Percentiles rank a stretch among this genome's conserved stretches.
Conservation (phyloP, 2,797 vertebrate species). For the Poeciliopsis presidionis region DNA sequence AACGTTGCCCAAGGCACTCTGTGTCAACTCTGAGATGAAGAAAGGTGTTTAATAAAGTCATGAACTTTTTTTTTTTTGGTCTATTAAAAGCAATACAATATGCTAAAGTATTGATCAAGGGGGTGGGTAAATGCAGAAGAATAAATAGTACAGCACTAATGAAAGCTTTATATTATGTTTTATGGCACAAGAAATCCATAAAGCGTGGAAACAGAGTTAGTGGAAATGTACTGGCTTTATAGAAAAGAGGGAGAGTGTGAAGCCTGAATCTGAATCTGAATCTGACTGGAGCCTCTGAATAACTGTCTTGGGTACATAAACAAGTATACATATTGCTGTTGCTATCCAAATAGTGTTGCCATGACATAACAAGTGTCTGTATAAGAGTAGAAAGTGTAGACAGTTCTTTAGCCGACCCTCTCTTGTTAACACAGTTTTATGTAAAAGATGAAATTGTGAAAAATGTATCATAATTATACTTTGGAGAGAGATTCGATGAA, state of each 20-base stretch:
- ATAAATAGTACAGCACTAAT: conserved; percentile 9
- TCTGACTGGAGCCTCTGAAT: conserved; percentile 72
- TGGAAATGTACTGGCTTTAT: conserved; percentile 79
- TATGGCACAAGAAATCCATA: conserved; percentile 14
- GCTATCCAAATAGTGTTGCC: conserved; percentile 52
- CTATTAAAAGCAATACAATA: neutral
- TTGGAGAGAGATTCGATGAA: neutral
- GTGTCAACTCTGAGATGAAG: conserved; percentile 30
- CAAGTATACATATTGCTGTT: conserved; percentile 70
- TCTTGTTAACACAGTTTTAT: conserved; percentile 3
- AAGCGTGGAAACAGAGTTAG: conserved; percentile 44
- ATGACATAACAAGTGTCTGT: conserved; percentile 52
- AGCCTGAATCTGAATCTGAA: conserved; percentile 57
- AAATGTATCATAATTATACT: neutral
- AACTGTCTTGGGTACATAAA: conserved; percentile 69
- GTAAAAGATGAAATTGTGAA: conserved; percentile 11
- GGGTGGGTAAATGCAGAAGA: neutral
- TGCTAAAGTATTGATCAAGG: neutral
- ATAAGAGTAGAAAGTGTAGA: conserved; percentile 49
- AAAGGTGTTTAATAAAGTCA: conserved; percentile 2
- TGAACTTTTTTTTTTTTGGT: neutral
- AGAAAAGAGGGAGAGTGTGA: conserved; percentile 45
- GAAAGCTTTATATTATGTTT: conserved; percentile 27
- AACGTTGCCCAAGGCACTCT: conserved; percentile 54
- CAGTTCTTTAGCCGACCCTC: conserved; percentile 17